Percentiles rank a stretch among this genome's conserved stretches.
These are phyloP conservation scores for Silurus lanzhouensis DNA, from an alignment of 2,797 vertebrate genomes.

Conservation along the genomic window DNA sequence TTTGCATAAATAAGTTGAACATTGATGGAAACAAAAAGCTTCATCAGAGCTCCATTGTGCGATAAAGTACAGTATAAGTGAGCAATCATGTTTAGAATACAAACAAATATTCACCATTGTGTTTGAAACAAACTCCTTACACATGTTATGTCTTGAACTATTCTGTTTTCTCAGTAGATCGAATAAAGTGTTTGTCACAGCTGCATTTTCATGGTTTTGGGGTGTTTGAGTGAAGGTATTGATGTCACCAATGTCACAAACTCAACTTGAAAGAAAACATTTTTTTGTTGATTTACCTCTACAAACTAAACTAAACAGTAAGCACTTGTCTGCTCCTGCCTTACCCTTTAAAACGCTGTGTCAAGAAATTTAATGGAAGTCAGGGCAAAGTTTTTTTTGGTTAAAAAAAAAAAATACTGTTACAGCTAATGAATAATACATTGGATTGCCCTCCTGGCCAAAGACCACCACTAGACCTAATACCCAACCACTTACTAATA, in stretches of 20 bases:
- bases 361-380: not conserved
- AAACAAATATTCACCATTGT: constrained; percentile 1
- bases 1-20: not conserved
- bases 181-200: not conserved
- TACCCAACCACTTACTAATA: not conserved
- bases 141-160: not conserved
- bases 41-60: not conserved
- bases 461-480: not conserved
- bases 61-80: not conserved
- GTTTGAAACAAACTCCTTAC: not conserved
- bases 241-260: not conserved
- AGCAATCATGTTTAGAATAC: not conserved
- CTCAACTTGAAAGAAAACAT: not conserved
- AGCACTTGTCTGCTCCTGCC: not conserved
- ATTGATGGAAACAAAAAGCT: not conserved
- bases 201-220: not conserved
- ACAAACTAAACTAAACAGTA: not conserved
- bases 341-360: not conserved
- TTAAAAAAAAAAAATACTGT: not conserved
- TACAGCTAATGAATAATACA: not conserved
- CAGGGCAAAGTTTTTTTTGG: not conserved
- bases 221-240: not conserved
- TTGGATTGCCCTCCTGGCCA: not conserved
- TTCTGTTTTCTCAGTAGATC: not conserved
- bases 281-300: not conserved